Evolutionary conservation across 1,140 invertebrate genomes (phyloP).

Genomic region (Proctacanthus coquilletti): DNA sequence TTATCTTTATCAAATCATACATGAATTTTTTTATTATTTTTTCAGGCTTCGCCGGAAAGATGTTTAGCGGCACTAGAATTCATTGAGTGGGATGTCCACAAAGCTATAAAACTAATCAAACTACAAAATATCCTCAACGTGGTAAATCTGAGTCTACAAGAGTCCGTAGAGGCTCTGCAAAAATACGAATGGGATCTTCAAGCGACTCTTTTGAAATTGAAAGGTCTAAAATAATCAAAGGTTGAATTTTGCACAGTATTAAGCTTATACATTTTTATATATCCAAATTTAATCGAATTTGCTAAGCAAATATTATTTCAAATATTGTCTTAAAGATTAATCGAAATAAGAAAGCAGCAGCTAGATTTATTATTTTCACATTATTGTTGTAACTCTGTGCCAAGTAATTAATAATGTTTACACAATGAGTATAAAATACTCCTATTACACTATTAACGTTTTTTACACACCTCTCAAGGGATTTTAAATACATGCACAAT

Average conservation of each 20-base stretch:
- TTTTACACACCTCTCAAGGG: too few relatives aligned
- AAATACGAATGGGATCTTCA: slow-evolving; percentile 31
- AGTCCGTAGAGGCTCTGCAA: slow-evolving; percentile 29
- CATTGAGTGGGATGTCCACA: slow-evolving; percentile 76
- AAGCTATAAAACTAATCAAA: slow-evolving; percentile 72
- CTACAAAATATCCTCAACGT: slow-evolving; percentile 46
- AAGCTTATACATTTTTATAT: not conserved
- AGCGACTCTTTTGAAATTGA: slow-evolving; percentile 21
- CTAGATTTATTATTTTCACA: too few relatives aligned
- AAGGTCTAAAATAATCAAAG: slow-evolving; percentile 3
- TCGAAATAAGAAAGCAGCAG: too few relatives aligned
- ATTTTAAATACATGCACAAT: too few relatives aligned
- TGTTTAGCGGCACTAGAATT: slow-evolving; percentile 68
- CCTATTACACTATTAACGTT: too few relatives aligned
- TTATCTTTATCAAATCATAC: too few relatives aligned
- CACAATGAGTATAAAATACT: too few relatives aligned
- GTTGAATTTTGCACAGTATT: not conserved
- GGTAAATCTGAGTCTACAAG: slow-evolving; percentile 22
- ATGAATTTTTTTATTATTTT: slow-evolving; percentile 7
- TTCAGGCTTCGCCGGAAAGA: slow-evolving; percentile 56
- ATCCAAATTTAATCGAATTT: too few relatives aligned
- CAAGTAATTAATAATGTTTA: too few relatives aligned
- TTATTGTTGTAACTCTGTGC: too few relatives aligned
- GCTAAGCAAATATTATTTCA: too few relatives aligned
- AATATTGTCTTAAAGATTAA: too few relatives aligned